Conservation (phyloP, 1,140 invertebrate genomes). For the Coptotermes formosanus region DNA sequence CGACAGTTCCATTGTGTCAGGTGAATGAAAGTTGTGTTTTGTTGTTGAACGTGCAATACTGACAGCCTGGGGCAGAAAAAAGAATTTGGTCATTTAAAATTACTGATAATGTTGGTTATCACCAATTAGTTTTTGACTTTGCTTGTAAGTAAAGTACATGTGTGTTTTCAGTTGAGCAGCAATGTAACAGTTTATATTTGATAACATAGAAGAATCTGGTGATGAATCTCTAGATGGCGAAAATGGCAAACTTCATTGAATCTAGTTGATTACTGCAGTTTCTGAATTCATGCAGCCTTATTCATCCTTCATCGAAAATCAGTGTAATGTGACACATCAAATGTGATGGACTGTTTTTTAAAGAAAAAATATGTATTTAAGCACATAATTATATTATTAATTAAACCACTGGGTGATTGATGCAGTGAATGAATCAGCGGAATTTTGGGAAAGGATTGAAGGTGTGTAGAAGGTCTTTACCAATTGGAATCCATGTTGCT, state of each 20-base stretch:
- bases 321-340: not conserved
- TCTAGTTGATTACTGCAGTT: constrained; percentile 8
- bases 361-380: not conserved
- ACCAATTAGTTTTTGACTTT: not conserved
- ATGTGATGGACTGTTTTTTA: constrained; percentile 19
- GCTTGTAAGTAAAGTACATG: not conserved
- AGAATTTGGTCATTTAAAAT: not conserved
- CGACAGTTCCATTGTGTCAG: not conserved
- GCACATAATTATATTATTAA: constrained; percentile 16
- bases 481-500: not conserved
- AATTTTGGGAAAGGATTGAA: not conserved
- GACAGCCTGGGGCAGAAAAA: not conserved
- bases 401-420: not conserved
- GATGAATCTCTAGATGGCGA: not conserved
- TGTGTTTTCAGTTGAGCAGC: not conserved
- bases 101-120: not conserved
- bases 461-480: not conserved
- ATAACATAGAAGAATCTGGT: not conserved
- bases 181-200: not conserved
- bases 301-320: constrained; percentile 10
- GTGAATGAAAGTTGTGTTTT: not conserved
- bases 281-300: constrained; percentile 9
- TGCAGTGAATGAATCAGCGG: not conserved
- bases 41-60: not conserved
- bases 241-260: not conserved